Percentiles rank a stretch among this genome's conserved stretches.
Conservation (phyloP, 2,113 vertebrate species). For the Nibea coibor region DNA sequence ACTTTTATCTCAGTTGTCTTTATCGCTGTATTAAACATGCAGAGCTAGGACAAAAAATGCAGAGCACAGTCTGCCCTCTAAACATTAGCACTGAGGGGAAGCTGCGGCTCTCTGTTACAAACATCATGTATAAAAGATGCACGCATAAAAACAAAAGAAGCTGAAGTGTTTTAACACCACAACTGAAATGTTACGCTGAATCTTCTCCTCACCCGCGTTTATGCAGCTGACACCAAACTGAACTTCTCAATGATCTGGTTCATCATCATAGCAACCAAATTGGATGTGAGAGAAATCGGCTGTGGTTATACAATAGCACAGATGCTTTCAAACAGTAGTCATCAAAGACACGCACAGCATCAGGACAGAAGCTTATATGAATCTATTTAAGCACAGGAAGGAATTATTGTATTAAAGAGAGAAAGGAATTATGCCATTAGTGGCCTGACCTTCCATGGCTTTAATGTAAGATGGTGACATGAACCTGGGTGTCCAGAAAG, state of each 20-base stretch:
- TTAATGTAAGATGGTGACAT: slow-evolving; percentile 22
- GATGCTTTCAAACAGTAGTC: slow-evolving; percentile 24
- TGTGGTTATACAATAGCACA: background rate
- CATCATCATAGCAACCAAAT: background rate
- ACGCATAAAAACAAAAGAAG: background rate
- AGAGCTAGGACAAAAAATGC: background rate
- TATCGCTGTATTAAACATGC: slow-evolving; percentile 5
- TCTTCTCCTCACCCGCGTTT: background rate
- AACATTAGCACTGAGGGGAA: background rate
- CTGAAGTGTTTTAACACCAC: background rate
- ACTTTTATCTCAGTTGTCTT: slow-evolving; percentile 1
- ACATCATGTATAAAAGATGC: background rate
- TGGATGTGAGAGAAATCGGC: background rate
- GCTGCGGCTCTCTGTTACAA: background rate
- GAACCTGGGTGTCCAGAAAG: background rate
- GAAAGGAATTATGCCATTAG: slow-evolving; percentile 64
- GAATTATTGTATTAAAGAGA: slow-evolving; percentile 58
- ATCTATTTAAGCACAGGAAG: slow-evolving; percentile 59
- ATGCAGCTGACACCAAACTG: background rate
- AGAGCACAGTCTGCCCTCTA: background rate
- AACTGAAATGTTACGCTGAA: background rate
- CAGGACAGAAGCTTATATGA: slow-evolving; percentile 13
- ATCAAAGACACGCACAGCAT: slow-evolving; percentile 35
- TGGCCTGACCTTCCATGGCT: slow-evolving; percentile 39
- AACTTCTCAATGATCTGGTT: background rate